Percentiles rank a stretch among this genome's conserved stretches.
These are phyloP conservation scores for Mellilla xanthometata DNA, from an alignment of 2,888 invertebrate genomes.

Conservation along the genomic window DNA sequence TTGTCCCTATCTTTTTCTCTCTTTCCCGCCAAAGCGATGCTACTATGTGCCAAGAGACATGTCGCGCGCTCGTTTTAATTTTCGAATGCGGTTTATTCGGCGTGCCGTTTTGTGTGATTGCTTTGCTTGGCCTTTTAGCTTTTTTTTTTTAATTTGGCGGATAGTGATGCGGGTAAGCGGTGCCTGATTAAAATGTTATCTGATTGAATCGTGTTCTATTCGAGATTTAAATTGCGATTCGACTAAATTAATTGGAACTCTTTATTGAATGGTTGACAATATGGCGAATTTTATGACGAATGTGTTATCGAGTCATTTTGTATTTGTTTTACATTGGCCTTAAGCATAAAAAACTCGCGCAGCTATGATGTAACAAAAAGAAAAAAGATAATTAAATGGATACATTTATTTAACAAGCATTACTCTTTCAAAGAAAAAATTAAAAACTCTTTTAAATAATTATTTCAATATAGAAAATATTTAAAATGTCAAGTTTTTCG, in stretches of 20 bases:
- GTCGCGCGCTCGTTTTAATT: slow-evolving; percentile 74
- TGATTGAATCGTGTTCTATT: slow-evolving; percentile 7
- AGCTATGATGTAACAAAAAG: too few relatives aligned
- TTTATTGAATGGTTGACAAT: too few relatives aligned
- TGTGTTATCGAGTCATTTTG: too few relatives aligned
- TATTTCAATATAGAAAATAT: too few relatives aligned
- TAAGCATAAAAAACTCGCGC: too few relatives aligned
- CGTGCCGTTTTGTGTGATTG: slow-evolving; percentile 62
- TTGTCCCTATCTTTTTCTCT: slow-evolving; percentile 17
- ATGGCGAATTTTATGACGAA: too few relatives aligned
- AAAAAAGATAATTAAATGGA: too few relatives aligned
- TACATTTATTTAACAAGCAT: too few relatives aligned
- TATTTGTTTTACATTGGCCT: too few relatives aligned
- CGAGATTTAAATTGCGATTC: slow-evolving; percentile 7
- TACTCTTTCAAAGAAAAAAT: too few relatives aligned
- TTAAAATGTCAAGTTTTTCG: too few relatives aligned
- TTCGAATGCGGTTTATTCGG: slow-evolving; percentile 74
- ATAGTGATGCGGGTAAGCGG: slow-evolving; percentile 30
- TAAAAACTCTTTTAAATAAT: too few relatives aligned
- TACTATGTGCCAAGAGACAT: slow-evolving; percentile 54
- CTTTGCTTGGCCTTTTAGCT: slow-evolving; percentile 43
- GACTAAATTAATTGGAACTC: background rate
- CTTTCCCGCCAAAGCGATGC: slow-evolving; percentile 54
- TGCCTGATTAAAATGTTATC: slow-evolving; percentile 22
- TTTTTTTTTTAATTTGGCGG: slow-evolving; percentile 38